These are phyloP conservation scores for Oceanodroma leucorhoa DNA, from an alignment of 2,797 vertebrate genomes.

Conservation along the genomic window DNA sequence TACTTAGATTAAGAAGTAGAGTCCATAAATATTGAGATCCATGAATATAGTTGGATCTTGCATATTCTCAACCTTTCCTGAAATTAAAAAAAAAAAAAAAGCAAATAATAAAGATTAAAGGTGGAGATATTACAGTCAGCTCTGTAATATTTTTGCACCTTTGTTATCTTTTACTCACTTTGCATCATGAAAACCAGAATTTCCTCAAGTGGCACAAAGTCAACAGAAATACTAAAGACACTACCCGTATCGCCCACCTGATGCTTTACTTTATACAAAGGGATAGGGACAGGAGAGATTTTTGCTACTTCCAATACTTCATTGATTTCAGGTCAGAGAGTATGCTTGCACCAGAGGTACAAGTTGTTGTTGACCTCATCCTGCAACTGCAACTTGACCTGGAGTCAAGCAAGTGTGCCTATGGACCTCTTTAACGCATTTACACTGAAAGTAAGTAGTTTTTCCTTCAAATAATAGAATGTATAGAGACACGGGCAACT, in stretches of 20 bases:
- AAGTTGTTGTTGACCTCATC: background rate
- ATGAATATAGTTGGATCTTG: background rate
- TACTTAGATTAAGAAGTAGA: background rate
- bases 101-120: background rate
- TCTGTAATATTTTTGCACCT: no score
- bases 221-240: background rate
- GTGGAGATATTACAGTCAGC: background rate
- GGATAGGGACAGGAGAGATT: background rate
- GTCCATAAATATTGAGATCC: background rate
- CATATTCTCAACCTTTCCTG: background rate
- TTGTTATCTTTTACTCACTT: background rate
- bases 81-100: background rate
- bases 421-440: background rate
- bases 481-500: background rate
- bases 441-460: background rate
- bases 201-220: background rate
- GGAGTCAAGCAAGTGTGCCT: background rate
- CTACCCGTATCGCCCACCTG: background rate
- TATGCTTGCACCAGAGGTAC: background rate
- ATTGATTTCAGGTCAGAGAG: background rate
- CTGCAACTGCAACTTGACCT: background rate
- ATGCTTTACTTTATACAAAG: background rate
- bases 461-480: background rate
- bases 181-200: background rate
- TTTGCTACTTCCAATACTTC: background rate